phyloP scores from a whole-genome alignment of 2,797 vertebrate species.

The Rhinogobio ventralis region DNA sequence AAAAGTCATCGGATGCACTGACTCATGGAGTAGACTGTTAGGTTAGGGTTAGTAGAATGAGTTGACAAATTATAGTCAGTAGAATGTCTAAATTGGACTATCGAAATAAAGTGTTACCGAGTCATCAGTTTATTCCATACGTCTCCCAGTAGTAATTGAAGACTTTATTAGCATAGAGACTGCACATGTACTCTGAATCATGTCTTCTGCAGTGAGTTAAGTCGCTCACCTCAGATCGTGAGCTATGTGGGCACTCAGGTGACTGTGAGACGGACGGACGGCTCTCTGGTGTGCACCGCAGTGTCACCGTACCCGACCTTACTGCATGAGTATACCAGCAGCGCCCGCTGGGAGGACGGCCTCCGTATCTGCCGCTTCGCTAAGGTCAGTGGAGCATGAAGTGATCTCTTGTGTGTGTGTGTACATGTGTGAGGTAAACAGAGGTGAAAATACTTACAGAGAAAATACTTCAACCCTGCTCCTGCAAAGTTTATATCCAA shows the following conservation, averaged over 20 bases:
- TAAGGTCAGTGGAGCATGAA: slow-evolving; percentile 78
- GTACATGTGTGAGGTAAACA: background rate
- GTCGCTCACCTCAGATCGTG: slow-evolving; percentile 85
- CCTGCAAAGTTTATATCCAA: background rate
- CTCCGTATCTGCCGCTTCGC: slow-evolving; percentile 91
- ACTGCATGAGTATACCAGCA: slow-evolving; percentile 84
- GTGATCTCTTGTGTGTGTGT: background rate
- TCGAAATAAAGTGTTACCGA: too few relatives aligned
- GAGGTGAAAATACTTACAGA: background rate
- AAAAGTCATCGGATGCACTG: too few relatives aligned
- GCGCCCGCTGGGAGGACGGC: slow-evolving; percentile 90
- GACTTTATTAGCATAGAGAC: too few relatives aligned
- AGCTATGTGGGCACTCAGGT: slow-evolving; percentile 87
- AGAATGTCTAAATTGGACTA: too few relatives aligned
- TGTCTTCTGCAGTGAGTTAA: slow-evolving; percentile 83
- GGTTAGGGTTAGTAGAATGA: too few relatives aligned
- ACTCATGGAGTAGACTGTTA: too few relatives aligned
- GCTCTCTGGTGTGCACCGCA: slow-evolving; percentile 85
- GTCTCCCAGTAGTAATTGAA: too few relatives aligned
- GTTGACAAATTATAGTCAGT: too few relatives aligned
- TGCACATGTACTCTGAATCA: background rate
- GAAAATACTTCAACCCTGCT: background rate
- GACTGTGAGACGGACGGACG: slow-evolving; percentile 89
- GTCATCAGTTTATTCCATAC: background rate
- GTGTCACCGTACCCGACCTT: slow-evolving; percentile 86